Percentiles rank a stretch among this genome's conserved stretches.
Conservation (phyloP, 2,888 invertebrate genomes). For the Agelastica alni region DNA sequence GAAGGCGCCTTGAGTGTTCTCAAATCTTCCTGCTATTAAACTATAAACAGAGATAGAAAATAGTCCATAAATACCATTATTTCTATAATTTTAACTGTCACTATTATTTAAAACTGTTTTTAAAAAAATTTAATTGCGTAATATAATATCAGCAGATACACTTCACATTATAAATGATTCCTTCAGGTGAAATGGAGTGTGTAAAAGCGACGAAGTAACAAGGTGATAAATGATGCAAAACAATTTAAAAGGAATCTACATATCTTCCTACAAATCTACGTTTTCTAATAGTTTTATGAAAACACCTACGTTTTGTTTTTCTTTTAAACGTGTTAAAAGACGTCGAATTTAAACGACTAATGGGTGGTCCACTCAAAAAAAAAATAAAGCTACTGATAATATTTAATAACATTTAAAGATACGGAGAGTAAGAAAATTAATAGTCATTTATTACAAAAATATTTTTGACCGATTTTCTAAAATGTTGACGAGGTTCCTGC, state of each 20-base stretch:
- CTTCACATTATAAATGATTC: conserved; percentile 15
- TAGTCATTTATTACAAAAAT: too few species aligned
- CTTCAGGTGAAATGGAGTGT: conserved; percentile 16
- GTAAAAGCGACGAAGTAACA: conserved; percentile 15
- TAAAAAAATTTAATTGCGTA: too few species aligned
- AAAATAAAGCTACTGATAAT: neutral
- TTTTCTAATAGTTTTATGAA: conserved; percentile 9
- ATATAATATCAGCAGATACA: too few species aligned
- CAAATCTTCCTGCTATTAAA: too few species aligned
- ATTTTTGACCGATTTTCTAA: too few species aligned
- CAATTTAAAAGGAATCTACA: conserved; percentile 15
- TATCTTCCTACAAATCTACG: conserved; percentile 17
- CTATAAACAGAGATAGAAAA: too few species aligned
- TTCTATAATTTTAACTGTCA: too few species aligned
- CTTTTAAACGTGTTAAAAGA: neutral
- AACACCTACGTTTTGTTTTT: conserved; percentile 1
- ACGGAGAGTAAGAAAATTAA: too few species aligned
- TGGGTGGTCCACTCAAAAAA: conserved; percentile 4
- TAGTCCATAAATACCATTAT: too few species aligned
- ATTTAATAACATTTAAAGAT: neutral
- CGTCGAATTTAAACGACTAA: conserved; percentile 2
- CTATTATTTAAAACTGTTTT: too few species aligned
- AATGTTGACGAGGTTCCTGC: too few species aligned
- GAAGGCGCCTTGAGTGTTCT: too few species aligned
- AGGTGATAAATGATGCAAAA: conserved; percentile 21